phyloP scores from a whole-genome alignment of 2,113 vertebrate genomes.

The Orcinus orca region DNA sequence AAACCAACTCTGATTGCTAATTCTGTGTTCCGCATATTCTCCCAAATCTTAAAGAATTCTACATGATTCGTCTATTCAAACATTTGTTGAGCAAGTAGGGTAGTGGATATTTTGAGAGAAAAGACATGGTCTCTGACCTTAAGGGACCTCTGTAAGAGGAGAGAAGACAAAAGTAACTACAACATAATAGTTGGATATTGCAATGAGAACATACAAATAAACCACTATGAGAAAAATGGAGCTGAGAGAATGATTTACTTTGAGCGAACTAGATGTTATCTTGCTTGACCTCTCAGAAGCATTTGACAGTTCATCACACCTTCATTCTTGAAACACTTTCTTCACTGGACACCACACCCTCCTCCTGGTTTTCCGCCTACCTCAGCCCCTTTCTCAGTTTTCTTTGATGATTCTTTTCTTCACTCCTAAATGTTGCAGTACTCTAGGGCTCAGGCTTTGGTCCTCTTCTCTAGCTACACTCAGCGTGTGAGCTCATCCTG shows the following conservation, averaged over 20 bases:
- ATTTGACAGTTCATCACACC: constrained; percentile 45
- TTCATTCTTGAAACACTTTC: constrained; percentile 61
- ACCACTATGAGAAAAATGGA: neutral
- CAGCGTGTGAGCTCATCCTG: neutral
- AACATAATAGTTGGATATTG: neutral
- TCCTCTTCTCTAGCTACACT: neutral
- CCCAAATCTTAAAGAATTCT: neutral
- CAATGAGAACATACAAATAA: neutral
- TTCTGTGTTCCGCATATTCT: neutral
- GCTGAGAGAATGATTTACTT: neutral
- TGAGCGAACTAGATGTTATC: neutral
- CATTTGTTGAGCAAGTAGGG: neutral
- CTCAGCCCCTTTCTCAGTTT: constrained; percentile 45
- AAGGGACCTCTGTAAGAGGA: neutral
- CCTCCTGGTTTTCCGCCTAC: constrained; percentile 33
- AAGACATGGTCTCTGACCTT: neutral
- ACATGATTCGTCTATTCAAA: neutral
- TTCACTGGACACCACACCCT: constrained; percentile 54
- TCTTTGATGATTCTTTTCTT: neutral
- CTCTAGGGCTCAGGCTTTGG: neutral
- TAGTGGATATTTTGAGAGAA: neutral
- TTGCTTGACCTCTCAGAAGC: constrained; percentile 24
- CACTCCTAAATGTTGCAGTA: neutral
- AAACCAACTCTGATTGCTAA: neutral
- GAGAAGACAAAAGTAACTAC: neutral